These are phyloP conservation scores for Gnathonemus echidnorhynchus DNA, from an alignment of 2,113 vertebrate genomes.

Conservation along the genomic window DNA sequence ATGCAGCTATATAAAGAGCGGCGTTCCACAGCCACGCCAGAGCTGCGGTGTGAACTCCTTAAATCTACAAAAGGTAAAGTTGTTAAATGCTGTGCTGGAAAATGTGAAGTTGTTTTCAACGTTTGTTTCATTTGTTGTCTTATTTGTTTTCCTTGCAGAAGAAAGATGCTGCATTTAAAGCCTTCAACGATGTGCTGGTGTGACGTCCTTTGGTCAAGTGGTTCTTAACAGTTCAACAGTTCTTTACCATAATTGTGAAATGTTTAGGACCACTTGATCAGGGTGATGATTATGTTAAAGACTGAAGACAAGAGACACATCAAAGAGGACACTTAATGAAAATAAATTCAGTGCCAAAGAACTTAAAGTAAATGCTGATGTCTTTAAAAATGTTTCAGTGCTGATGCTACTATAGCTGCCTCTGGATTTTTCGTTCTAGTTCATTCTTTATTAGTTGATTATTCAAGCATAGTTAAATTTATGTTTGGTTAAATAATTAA, in stretches of 20 bases:
- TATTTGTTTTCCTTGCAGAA: not conserved
- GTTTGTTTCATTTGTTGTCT: not conserved
- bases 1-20: slow-evolving; percentile 55
- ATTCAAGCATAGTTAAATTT: not conserved
- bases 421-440: not conserved
- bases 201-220: slow-evolving; percentile 81
- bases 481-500: not conserved
- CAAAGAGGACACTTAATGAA: not conserved
- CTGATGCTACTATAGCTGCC: not conserved
- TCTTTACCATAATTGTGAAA: slow-evolving; percentile 99
- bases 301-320: not conserved
- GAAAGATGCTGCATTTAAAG: not conserved
- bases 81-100: not conserved
- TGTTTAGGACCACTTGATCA: slow-evolving; percentile 99
- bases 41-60: slow-evolving; percentile 31
- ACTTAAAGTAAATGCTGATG: not conserved
- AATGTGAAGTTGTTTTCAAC: not conserved
- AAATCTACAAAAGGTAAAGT: slow-evolving; percentile 9
- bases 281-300: slow-evolving; percentile 57
- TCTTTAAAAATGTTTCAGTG: not conserved
- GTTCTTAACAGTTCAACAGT: slow-evolving; percentile 99
- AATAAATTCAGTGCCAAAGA: not conserved
- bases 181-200: not conserved
- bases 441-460: not conserved
- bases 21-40: slow-evolving; percentile 19